A percentile compares a stretch with the other conserved stretches of the same genome.
Evolutionary conservation across 2,888 invertebrate genomes (phyloP).

Genomic region (Megamerina dolium): DNA sequence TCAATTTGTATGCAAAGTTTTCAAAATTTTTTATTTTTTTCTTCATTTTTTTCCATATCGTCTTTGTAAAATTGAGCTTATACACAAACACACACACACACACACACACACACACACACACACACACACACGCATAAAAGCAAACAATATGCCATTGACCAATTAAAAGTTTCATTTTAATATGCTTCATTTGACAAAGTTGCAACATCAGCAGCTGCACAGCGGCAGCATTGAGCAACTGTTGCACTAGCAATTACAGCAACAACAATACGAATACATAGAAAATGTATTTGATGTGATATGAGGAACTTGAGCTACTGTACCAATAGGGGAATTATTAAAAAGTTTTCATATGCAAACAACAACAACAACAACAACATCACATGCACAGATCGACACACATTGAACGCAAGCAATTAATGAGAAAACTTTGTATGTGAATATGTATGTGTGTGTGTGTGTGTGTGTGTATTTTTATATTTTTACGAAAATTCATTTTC

Average conservation of each 20-base stretch:
- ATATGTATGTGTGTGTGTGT: too few species aligned
- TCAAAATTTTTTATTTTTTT: background rate
- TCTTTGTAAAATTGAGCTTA: too few species aligned
- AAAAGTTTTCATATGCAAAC: slow-evolving; percentile 2
- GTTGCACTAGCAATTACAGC: background rate
- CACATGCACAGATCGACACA: too few species aligned
- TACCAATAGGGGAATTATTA: slow-evolving; percentile 1
- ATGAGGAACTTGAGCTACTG: background rate
- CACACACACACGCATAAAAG: too few species aligned
- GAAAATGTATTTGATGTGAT: too few species aligned
- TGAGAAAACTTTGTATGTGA: slow-evolving; percentile 5
- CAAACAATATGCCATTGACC: slow-evolving; percentile 36
- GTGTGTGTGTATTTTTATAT: too few species aligned
- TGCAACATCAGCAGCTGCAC: slow-evolving; percentile 10
- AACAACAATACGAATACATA: background rate
- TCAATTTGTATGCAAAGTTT: too few species aligned
- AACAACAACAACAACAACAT: too few species aligned
- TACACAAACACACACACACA: background rate
- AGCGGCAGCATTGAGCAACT: background rate
- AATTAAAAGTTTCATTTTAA: slow-evolving; percentile 42
- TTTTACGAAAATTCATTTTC: too few species aligned
- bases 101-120: too few species aligned
- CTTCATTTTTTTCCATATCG: too few species aligned
- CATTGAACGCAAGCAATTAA: slow-evolving; percentile 5
- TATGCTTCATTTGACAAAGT: slow-evolving; percentile 42